Percentiles rank a stretch among this genome's conserved stretches.
These are phyloP conservation scores for Eubucco bourcierii DNA, from an alignment of 2,113 vertebrate species.

Conservation along the genomic window DNA sequence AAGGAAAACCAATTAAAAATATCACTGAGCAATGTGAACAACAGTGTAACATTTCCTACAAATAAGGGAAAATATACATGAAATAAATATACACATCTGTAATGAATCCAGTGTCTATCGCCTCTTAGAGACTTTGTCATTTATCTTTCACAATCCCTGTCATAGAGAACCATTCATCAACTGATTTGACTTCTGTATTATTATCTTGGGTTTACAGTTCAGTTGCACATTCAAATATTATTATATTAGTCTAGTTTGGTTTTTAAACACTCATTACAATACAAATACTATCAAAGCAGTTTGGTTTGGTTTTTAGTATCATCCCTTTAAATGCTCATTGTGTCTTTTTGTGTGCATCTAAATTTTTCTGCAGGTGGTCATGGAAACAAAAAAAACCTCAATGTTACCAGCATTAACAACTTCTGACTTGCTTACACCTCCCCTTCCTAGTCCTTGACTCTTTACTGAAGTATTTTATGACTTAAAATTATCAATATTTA, in stretches of 20 bases:
- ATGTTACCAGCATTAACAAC: neutral
- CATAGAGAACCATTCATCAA: neutral
- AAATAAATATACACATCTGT: neutral
- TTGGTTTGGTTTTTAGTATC: neutral
- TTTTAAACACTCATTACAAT: neutral
- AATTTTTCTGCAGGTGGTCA: neutral
- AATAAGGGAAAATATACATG: neutral
- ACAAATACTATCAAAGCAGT: neutral
- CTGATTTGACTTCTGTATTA: neutral
- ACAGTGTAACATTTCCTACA: neutral
- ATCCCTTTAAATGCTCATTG: neutral
- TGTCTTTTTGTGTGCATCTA: neutral
- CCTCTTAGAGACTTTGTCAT: neutral
- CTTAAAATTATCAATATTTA: neutral
- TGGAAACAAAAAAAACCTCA: accelerated
- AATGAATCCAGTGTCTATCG: neutral
- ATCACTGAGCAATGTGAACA: neutral
- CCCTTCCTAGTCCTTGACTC: neutral
- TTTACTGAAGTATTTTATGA: neutral
- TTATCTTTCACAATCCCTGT: neutral
- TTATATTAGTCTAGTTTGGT: neutral
- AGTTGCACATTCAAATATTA: neutral
- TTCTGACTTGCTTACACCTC: neutral
- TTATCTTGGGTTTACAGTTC: neutral
- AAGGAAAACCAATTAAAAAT: neutral